A percentile compares a stretch with the other conserved stretches of the same genome.
phyloP scores from a whole-genome alignment of 1,140 invertebrate species.

The Drosophila saltans region DNA sequence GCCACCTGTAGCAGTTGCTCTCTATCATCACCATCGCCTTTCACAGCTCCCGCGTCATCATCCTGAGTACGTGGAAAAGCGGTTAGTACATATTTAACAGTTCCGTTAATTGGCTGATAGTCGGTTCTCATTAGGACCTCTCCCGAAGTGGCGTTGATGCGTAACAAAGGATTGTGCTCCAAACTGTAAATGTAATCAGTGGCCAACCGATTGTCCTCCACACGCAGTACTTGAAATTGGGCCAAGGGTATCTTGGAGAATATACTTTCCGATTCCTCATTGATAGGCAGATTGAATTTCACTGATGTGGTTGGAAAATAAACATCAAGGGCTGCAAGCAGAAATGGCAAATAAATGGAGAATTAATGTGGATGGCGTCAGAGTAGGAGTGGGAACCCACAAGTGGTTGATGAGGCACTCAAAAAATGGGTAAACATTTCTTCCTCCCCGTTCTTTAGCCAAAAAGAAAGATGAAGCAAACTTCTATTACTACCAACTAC shows the following conservation, averaged over 20 bases:
- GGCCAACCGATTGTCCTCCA: slow-evolving; percentile 58
- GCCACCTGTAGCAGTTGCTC: slow-evolving; percentile 51
- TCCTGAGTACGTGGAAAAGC: slow-evolving; percentile 53
- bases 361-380: slow-evolving; percentile 46
- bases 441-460: too few species aligned
- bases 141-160: slow-evolving; percentile 65
- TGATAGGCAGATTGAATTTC: slow-evolving; percentile 76
- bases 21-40: not conserved
- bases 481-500: too few species aligned
- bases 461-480: too few species aligned
- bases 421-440: too few species aligned
- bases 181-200: slow-evolving; percentile 73
- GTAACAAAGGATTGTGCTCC: slow-evolving; percentile 66
- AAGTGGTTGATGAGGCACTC: slow-evolving; percentile 24
- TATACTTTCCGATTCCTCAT: slow-evolving; percentile 78
- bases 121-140: slow-evolving; percentile 74
- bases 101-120: slow-evolving; percentile 50
- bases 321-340: slow-evolving; percentile 66
- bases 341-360: slow-evolving; percentile 12
- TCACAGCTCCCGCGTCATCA: not conserved
- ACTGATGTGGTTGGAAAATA: slow-evolving; percentile 78
- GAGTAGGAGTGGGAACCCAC: slow-evolving; percentile 1
- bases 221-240: slow-evolving; percentile 71
- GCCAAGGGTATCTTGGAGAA: slow-evolving; percentile 81
- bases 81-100: slow-evolving; percentile 56